Evolutionary conservation across 2,113 vertebrate genomes (phyloP), one percentile per base, ranked within the genome.

Genomic region (Lipophrys pholis): DNA sequence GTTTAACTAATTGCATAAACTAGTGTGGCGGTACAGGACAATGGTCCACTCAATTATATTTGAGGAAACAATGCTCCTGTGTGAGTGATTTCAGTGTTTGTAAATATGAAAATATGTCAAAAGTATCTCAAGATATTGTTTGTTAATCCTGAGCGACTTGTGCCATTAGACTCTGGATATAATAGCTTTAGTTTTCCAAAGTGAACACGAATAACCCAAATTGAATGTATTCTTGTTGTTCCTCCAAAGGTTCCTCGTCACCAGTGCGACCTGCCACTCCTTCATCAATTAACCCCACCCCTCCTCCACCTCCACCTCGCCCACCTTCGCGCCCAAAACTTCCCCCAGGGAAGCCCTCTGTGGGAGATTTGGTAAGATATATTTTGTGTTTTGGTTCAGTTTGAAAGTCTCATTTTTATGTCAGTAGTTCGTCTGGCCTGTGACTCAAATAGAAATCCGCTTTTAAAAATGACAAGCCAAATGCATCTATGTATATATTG

Each of bases 291-390:
- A 86, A 91, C 52, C 93, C 96, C 2, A 94, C 95, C 0, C 97
- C 97, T 0, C 97, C 97, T 0, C 97, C 96, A 0, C 97, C 96
- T 0, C 96, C 97, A n/a, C 96, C 96, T 14, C 93, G 96, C 0
- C 96, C 97, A 15, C 94, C 96, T 0, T 97, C 97, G 38, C 88
- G 97, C 76, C 96, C 97, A 75, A 98, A 97, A 92, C 93, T 96
- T 63, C 96, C 97, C 78, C 95, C 97, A 0, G 96, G 96, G 76
- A 99, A 98, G 59, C 96, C 96, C 52, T 76, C 89, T 9, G 88
- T 95, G 2, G 91, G 93, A 42, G 97, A 99, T 0, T 86, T 88
- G 93, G 97, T 97, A 95, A 9, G 95, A 95, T 7, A 2, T 1
- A 0, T 2, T 8, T 4, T 66, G 36, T 53, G 12, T 45, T 57